phyloP scores from a whole-genome alignment of 1,140 invertebrate species.

The Philopotamus ludificatus region DNA sequence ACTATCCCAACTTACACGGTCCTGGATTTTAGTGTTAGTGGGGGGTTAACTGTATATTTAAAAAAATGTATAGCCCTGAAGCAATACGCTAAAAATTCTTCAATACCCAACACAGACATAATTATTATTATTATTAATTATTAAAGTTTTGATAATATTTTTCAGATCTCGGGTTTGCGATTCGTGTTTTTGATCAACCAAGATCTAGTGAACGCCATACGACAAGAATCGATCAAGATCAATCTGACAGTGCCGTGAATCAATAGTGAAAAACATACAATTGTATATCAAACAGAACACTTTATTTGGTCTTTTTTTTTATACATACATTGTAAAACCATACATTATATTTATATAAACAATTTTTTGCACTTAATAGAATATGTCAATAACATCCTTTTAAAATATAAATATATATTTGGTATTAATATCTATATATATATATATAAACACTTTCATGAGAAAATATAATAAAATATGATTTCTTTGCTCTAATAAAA shows the following conservation, averaged over 20 bases:
- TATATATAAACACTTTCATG: constrained; percentile 11
- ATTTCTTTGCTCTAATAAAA: too few relatives aligned
- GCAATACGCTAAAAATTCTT: neutral
- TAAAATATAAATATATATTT: constrained; percentile 18
- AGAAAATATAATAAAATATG: constrained; percentile 24
- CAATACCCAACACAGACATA: neutral
- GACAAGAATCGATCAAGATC: constrained; percentile 77
- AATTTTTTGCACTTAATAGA: constrained; percentile 6
- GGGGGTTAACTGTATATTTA: too few relatives aligned
- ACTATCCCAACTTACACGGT: too few relatives aligned
- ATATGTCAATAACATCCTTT: neutral
- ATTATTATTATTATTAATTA: constrained; percentile 1
- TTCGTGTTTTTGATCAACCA: constrained; percentile 94
- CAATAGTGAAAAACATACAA: constrained; percentile 40
- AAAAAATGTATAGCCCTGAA: too few relatives aligned
- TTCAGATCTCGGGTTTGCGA: constrained; percentile 80
- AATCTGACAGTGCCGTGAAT: constrained; percentile 52
- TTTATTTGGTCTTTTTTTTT: constrained; percentile 55
- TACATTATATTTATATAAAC: constrained; percentile 18
- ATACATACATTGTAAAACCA: constrained; percentile 26
- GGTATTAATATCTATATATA: constrained; percentile 11
- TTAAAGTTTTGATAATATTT: constrained; percentile 37
- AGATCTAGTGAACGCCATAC: constrained; percentile 82
- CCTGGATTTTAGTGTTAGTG: too few relatives aligned
- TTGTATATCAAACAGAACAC: constrained; percentile 54